Base-by-base conservation (phyloP, 2,113 vertebrate species). In the Planiliza haematocheilus region DNA sequence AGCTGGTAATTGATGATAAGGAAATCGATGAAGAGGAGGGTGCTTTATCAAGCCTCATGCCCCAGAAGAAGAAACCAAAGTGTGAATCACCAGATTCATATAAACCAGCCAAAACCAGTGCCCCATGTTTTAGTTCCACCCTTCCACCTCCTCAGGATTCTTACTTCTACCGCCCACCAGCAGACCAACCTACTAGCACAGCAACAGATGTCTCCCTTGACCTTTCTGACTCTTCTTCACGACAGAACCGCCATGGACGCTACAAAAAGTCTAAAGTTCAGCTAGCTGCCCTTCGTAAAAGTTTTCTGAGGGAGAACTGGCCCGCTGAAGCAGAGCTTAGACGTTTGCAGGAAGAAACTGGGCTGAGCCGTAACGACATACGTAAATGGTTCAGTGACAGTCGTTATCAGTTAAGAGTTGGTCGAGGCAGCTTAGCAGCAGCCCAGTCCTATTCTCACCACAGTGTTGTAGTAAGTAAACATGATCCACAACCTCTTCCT, bases 301-400 rank as follows among this genome's bases (percentile, higher is more conserved):
- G 94, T 79, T 94, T 94, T 45, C 81, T 92, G 46, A 88, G 79
- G 36, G 91, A 94, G 68, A 92, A 94, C 70, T 94, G 91, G 93
- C 94, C 93, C 1, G 89, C 90, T 8, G 94, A 95, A 88, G 86
- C 77, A 0, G 95, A 96, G 73, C 84, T 96, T 7, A 89, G 92
- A 38, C 93, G 91, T 1, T 70, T 96, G 82, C 93, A 95, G 82
- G 92, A 91, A 45, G 94, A 95, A 59, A 96, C 96, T 0, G 93
- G 95, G 39, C 87, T 97, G 85, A 93, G 65, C 51, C 94, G 94
- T 20, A 94, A 94, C 21, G 94, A 94, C 68, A 94, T 94, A 58
- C 92, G 94, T 7, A 94, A 94, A 85, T 94, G 94, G 94, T 94
- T 94, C 83, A 94, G 94, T 13, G 94, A 94, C 86, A 94, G 94